Evolutionary conservation across 2,888 invertebrate genomes (phyloP).

Genomic region (Lithophane socia): DNA sequence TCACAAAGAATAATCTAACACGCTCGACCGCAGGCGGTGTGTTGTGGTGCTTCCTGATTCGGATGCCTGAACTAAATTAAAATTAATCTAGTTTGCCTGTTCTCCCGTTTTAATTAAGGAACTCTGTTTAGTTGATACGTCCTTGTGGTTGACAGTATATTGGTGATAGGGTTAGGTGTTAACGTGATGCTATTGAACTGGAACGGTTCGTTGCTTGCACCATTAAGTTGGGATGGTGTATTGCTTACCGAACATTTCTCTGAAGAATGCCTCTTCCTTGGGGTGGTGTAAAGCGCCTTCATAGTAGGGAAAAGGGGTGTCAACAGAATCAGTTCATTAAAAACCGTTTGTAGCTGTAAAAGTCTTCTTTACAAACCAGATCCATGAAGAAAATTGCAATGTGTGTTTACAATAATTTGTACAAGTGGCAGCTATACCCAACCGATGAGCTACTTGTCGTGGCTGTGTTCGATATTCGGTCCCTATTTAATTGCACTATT

Average conservation of each 20-base stretch:
- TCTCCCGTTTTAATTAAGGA: slow-evolving; percentile 54
- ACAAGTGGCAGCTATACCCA: background rate
- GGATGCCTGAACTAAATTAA: slow-evolving; percentile 52
- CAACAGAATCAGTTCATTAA: background rate
- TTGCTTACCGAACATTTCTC: background rate
- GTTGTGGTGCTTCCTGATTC: slow-evolving; percentile 56
- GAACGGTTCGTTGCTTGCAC: too few species aligned
- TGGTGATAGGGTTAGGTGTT: slow-evolving; percentile 7
- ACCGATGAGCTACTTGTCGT: background rate
- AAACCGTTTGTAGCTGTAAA: background rate
- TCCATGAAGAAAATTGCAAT: too few species aligned
- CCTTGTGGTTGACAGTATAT: slow-evolving; percentile 35
- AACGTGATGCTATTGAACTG: too few species aligned
- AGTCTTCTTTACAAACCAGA: background rate
- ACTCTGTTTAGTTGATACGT: slow-evolving; percentile 41
- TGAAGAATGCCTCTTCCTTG: background rate
- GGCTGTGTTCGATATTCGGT: background rate
- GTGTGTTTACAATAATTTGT: background rate
- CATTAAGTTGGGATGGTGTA: background rate
- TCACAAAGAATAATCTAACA: too few species aligned
- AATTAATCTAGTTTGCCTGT: slow-evolving; percentile 59
- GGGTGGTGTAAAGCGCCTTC: background rate
- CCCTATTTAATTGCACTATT: background rate
- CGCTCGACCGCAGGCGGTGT: slow-evolving; percentile 44
- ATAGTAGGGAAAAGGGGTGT: background rate